Percentiles rank a stretch among this genome's conserved stretches.
Evolutionary conservation across 92 coral and sea anemone species (phyloP).

Genomic region (Ricordea florida): DNA sequence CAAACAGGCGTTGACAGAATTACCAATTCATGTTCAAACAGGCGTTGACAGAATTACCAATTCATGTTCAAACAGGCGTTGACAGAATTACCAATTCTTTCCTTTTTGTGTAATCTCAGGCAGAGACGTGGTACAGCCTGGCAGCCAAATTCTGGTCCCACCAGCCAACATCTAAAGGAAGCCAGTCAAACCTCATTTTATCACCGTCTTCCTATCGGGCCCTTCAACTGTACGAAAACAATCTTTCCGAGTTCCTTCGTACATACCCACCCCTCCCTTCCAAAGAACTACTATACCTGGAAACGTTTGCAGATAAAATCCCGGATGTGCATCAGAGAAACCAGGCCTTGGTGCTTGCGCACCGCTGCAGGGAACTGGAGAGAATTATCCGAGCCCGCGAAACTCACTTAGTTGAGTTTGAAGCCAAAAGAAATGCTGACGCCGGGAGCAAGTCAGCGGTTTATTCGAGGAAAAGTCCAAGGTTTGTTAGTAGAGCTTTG

Average conservation of each 20-base stretch:
- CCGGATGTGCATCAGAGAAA: constrained; percentile 67
- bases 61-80: not conserved
- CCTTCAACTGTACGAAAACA: constrained; percentile 43
- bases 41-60: too few relatives aligned
- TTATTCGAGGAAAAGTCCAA: not conserved
- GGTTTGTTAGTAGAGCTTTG: not conserved
- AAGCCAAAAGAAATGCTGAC: not conserved
- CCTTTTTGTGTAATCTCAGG: too few relatives aligned
- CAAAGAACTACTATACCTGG: constrained; percentile 68
- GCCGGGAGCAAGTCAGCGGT: not conserved
- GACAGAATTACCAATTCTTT: too few relatives aligned
- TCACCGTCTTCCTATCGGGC: constrained; percentile 57
- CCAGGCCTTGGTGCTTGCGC: constrained; percentile 66
- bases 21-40: too few relatives aligned
- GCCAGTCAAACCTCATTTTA: constrained; percentile 12
- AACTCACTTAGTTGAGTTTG: constrained; percentile 45
- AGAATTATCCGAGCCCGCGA: constrained; percentile 75
- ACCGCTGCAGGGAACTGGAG: constrained; percentile 84
- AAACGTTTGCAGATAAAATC: constrained; percentile 57
- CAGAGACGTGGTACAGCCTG: constrained; percentile 80
- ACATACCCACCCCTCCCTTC: constrained; percentile 83
- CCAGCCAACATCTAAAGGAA: constrained; percentile 1
- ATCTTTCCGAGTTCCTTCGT: constrained; percentile 59
- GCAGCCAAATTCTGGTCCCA: constrained; percentile 81
- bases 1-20: too few relatives aligned